phyloP scores from a whole-genome alignment of 2,113 vertebrate species.

The Colius striatus region DNA sequence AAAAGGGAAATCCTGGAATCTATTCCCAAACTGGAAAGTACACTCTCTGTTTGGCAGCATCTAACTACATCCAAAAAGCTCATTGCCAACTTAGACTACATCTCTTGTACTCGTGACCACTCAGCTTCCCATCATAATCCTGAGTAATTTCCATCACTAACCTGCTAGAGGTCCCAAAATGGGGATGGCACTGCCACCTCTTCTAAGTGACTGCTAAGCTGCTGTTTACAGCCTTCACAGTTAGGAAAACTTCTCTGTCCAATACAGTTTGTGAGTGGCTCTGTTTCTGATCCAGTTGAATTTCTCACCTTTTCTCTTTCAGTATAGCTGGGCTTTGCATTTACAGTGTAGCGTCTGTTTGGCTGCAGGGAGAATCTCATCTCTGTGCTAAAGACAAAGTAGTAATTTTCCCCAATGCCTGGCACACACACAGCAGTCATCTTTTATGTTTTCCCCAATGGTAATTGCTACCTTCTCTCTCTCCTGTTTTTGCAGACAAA shows the following conservation, averaged over 20 bases:
- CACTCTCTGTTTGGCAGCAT: background rate
- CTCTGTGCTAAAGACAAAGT: constrained; percentile 52
- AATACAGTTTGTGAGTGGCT: background rate
- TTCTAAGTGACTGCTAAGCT: background rate
- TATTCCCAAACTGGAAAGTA: background rate
- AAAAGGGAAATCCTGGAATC: background rate
- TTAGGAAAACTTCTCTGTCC: background rate
- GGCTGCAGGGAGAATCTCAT: constrained; percentile 54
- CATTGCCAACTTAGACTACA: background rate
- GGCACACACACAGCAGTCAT: constrained; percentile 17
- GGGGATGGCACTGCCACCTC: background rate
- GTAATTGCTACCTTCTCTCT: constrained; percentile 64
- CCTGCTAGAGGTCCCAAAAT: background rate
- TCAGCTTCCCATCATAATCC: background rate
- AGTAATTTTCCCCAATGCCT: constrained; percentile 58
- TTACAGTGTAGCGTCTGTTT: constrained; percentile 35
- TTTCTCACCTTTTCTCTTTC: background rate
- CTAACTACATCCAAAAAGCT: background rate
- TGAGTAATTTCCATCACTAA: background rate
- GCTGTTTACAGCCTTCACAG: background rate
- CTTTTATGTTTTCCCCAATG: constrained; percentile 55
- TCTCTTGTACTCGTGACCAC: background rate
- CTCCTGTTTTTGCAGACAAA: constrained; percentile 9
- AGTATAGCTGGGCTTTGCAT: constrained; percentile 5
- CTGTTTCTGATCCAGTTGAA: constrained; percentile 19